Base-by-base conservation (phyloP, 2,113 vertebrate species). In the Accipiter virgatus region DNA sequence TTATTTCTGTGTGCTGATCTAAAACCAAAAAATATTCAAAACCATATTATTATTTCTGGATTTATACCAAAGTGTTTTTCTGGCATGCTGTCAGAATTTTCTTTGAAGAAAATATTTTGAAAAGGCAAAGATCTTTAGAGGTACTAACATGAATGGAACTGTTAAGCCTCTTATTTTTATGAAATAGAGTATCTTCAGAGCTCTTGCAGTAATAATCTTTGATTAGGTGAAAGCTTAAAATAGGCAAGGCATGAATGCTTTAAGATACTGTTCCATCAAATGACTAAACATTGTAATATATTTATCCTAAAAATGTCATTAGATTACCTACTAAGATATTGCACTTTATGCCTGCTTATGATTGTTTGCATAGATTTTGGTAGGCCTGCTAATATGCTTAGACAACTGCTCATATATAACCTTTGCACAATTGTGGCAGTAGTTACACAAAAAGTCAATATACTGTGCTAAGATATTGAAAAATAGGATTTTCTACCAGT, bases 311-410 rank as follows among this genome's bases (percentile, higher is more conserved):
- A 95, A 88, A 56, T 78, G 50, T 81, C 88, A 32, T 86, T 95
- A 55, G 45, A 70, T 55, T 73, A 34, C 43, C 63, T 86, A 79
- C 71, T 40, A 82, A 93, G 78, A 65, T 89, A 55, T 52, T 90
- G 48, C 72, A 77, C 62, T 81, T 93, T 79, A 87, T 85, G 40
- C 48, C 10, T 82, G 34, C 23, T 75, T 96, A 75, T 80, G 70
- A 91, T 43, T 79, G n/a, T 79, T 96, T 74, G 47, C 87, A 95
- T 72, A 63, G 93, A 91, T 96, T 95, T 91, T 68, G 58, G n/a
- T 42, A 72, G 66, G 34, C 40, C n/a, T 94, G 65, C 43, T 95
- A 81, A 94, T 50, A 16, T 1, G 2, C 13, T 86, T 84, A 63
- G 36, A 81, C 70, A 95, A 91, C n/a, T 56, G 38, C 31, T 81